Percentiles rank a stretch among this genome's conserved stretches.
phyloP scores from a whole-genome alignment of 2,113 vertebrate species.

The Noctilio leporinus region DNA sequence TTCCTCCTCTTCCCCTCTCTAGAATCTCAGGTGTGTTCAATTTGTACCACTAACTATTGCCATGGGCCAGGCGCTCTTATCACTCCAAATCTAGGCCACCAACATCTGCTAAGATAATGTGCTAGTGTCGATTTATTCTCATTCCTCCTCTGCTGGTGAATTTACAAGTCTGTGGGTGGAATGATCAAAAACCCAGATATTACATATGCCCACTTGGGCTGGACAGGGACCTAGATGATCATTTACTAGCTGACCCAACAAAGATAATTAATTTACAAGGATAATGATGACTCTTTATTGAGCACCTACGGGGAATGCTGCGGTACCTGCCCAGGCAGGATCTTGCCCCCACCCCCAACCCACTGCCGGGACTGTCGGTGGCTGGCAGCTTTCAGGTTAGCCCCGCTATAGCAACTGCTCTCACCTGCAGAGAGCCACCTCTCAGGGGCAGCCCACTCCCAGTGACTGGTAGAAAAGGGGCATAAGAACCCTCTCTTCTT shows the following conservation, averaged over 20 bases:
- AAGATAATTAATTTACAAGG: neutral
- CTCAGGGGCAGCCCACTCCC: neutral
- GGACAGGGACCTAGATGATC: neutral
- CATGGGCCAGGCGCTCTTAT: neutral
- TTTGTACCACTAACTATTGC: neutral
- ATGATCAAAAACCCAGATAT: neutral
- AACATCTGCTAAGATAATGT: neutral
- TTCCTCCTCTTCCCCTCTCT: neutral
- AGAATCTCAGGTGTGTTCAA: neutral
- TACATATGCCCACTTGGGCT: neutral
- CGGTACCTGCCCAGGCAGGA: accelerated
- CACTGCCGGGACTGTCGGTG: neutral
- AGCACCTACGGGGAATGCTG: neutral
- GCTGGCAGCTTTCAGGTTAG: neutral
- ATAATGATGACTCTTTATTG: neutral
- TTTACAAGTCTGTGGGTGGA: neutral
- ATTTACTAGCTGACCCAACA: neutral
- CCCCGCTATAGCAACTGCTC: neutral
- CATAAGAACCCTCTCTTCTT: neutral
- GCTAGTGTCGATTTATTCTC: neutral
- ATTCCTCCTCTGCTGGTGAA: neutral
- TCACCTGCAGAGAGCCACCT: neutral
- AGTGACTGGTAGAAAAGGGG: neutral
- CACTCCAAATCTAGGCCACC: neutral
- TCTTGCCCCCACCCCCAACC: neutral